phyloP scores from a whole-genome alignment of 2,797 vertebrate species.

The Numenius phaeopus region DNA sequence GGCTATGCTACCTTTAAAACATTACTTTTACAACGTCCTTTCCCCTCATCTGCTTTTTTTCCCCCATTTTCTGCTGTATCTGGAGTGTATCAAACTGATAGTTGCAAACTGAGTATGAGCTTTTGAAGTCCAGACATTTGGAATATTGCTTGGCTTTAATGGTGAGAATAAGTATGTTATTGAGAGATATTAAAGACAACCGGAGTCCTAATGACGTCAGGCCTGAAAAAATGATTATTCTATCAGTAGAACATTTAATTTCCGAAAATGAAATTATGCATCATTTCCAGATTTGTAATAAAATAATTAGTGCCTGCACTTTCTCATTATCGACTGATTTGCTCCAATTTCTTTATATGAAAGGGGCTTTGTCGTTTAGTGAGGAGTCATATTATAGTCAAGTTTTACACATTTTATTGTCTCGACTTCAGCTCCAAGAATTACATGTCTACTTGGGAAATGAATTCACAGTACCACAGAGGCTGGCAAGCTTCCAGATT shows the following conservation, averaged over 20 bases:
- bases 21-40: background rate
- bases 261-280: slow-evolving; percentile 34
- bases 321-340: slow-evolving; percentile 38
- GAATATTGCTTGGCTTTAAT: background rate
- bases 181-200: slow-evolving; percentile 11
- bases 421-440: slow-evolving; percentile 40
- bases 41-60: background rate
- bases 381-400: slow-evolving; percentile 50
- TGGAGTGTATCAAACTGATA: slow-evolving; percentile 45
- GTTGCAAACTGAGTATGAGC: background rate
- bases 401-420: slow-evolving; percentile 67
- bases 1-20: background rate
- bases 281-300: slow-evolving; percentile 53
- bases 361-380: slow-evolving; percentile 10
- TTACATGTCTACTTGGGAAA: slow-evolving; percentile 62
- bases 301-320: slow-evolving; percentile 55
- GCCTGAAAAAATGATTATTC: slow-evolving; percentile 35
- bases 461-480: slow-evolving; percentile 51
- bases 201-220: slow-evolving; percentile 14
- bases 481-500: slow-evolving; percentile 58
- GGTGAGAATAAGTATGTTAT: background rate
- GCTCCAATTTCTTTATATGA: slow-evolving; percentile 34
- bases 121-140: slow-evolving; percentile 34
- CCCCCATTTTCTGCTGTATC: background rate
- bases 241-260: slow-evolving; percentile 28